phyloP scores from a whole-genome alignment of 2,113 vertebrate species.

The Halcyon senegalensis region DNA sequence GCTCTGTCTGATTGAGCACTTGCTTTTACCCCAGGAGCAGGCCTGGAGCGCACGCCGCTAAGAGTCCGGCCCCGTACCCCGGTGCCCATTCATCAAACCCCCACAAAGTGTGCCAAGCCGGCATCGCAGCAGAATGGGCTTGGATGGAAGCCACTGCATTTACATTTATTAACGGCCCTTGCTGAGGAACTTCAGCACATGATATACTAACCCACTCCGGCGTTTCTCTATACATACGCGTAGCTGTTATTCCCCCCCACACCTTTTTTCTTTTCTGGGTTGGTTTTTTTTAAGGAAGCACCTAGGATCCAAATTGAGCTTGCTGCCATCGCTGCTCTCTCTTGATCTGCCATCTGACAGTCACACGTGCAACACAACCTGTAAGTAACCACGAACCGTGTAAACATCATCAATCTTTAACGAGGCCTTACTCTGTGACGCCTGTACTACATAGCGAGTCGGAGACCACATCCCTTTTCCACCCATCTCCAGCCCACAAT shows the following conservation, averaged over 20 bases:
- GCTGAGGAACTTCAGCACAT: neutral
- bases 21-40: neutral
- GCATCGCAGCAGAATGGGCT: neutral
- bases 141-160: neutral
- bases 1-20: neutral
- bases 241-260: neutral
- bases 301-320: neutral
- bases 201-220: neutral
- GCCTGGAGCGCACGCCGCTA: neutral
- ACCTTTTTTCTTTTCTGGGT: too few species aligned
- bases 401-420: slow-evolving; percentile 45
- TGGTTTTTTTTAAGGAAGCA: neutral
- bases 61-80: neutral
- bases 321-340: neutral
- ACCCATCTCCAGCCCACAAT: neutral
- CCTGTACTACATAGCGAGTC: neutral
- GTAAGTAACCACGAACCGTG: neutral
- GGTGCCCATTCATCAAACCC: neutral
- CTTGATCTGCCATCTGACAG: slow-evolving; percentile 10
- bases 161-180: neutral
- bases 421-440: neutral
- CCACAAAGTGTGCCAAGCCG: neutral
- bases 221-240: neutral
- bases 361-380: slow-evolving; percentile 1
- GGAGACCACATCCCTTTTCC: neutral